A percentile compares a stretch with the other conserved stretches of the same genome.
phyloP scores from a whole-genome alignment of 2,797 vertebrate genomes.

The Scolopax bukidnonensis region DNA sequence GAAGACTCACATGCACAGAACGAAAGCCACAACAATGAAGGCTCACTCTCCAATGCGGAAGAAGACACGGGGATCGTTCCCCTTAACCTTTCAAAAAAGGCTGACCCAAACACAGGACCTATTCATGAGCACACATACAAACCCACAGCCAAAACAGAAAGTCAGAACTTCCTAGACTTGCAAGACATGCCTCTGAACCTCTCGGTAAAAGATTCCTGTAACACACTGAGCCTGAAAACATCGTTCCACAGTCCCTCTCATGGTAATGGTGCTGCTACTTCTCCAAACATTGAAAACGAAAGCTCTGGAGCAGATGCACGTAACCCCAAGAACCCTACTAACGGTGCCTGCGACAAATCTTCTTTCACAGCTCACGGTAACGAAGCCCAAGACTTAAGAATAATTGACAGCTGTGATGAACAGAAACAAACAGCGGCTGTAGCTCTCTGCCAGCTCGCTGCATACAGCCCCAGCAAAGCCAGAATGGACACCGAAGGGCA shows the following conservation, averaged over 20 bases:
- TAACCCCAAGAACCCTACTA: background rate
- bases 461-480: slow-evolving; percentile 76
- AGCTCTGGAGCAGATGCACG: background rate
- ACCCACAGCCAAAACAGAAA: background rate
- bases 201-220: slow-evolving; percentile 84
- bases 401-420: slow-evolving; percentile 85
- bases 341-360: background rate
- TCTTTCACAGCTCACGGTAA: background rate
- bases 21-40: background rate
- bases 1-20: slow-evolving; percentile 20
- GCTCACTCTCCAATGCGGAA: slow-evolving; percentile 26
- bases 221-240: background rate
- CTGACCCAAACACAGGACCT: slow-evolving; percentile 50
- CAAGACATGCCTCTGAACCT: slow-evolving; percentile 92
- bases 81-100: slow-evolving; percentile 92
- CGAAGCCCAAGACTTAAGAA: slow-evolving; percentile 17
- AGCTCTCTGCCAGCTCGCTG: slow-evolving; percentile 94
- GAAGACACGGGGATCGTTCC: slow-evolving; percentile 77
- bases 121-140: background rate
- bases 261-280: background rate
- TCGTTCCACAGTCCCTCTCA: slow-evolving; percentile 4
- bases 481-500: slow-evolving; percentile 31
- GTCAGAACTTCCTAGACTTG: slow-evolving; percentile 57
- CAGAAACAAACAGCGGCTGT: slow-evolving; percentile 94
- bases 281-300: background rate